Conservation (phyloP, 2,797 vertebrate species). For the Parauchenoglanis punctatus region DNA sequence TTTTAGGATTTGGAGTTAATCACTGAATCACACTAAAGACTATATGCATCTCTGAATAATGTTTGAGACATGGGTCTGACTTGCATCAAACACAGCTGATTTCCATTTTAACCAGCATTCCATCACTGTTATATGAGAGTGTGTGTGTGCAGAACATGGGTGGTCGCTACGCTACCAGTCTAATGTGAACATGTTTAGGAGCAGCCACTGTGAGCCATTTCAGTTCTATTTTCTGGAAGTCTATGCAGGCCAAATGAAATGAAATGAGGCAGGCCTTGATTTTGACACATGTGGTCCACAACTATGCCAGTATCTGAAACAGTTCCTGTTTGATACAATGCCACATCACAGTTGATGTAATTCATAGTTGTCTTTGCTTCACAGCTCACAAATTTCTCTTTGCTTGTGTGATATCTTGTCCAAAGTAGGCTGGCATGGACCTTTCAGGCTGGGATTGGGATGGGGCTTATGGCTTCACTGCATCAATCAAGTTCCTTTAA, state of each 20-base stretch:
- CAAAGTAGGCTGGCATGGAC: background rate
- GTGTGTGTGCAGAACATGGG: background rate
- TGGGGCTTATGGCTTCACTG: background rate
- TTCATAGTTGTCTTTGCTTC: background rate
- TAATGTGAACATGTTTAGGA: background rate
- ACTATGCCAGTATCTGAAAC: background rate
- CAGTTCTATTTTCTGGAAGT: background rate
- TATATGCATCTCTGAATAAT: background rate
- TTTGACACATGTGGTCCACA: background rate
- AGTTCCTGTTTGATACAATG: background rate
- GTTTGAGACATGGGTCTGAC: background rate
- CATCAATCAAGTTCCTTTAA: background rate
- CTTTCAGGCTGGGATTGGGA: background rate
- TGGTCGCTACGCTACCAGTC: background rate
- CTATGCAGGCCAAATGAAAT: background rate
- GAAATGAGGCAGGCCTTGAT: background rate
- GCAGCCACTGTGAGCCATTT: background rate
- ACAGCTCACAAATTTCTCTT: background rate
- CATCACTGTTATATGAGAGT: background rate
- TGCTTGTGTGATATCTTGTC: constrained; percentile 3
- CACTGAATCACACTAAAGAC: background rate
- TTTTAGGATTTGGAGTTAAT: background rate
- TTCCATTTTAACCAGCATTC: background rate
- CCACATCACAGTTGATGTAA: background rate
- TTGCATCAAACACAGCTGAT: background rate